phyloP scores from a whole-genome alignment of 2,888 invertebrate genomes.

The Caenorhabditis parvicauda region DNA sequence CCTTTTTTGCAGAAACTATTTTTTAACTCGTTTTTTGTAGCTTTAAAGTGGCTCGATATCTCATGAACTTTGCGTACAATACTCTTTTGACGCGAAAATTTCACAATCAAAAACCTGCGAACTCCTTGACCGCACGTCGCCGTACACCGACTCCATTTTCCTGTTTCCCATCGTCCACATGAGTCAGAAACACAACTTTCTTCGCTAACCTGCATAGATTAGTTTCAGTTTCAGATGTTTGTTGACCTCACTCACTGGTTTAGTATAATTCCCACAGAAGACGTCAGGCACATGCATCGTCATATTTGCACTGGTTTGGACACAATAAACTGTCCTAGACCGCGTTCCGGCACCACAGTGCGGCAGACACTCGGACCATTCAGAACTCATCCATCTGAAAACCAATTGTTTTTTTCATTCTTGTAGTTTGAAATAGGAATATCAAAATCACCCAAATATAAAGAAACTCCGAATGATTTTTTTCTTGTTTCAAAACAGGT shows the following conservation, averaged over 20 bases:
- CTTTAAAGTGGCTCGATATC: too few relatives aligned
- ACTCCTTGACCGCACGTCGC: conserved; percentile 47
- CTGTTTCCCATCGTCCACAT: conserved; percentile 42
- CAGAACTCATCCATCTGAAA: conserved; percentile 83
- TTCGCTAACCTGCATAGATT: conserved; percentile 17
- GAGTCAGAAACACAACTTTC: conserved; percentile 30
- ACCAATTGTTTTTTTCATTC: neutral
- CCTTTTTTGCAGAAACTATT: too few relatives aligned
- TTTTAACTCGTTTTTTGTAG: too few relatives aligned
- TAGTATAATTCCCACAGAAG: conserved; percentile 31
- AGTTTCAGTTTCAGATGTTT: neutral
- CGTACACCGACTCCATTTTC: conserved; percentile 40
- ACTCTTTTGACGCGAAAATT: too few relatives aligned
- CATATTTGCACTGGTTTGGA: conserved; percentile 33
- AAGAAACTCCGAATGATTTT: too few relatives aligned
- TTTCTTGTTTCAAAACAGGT: too few relatives aligned
- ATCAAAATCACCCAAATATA: too few relatives aligned
- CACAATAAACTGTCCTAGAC: conserved; percentile 83
- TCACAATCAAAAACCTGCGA: too few relatives aligned
- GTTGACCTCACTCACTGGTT: conserved; percentile 21
- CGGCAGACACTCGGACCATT: conserved; percentile 88
- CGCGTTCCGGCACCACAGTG: conserved; percentile 85
- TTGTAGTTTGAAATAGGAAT: neutral
- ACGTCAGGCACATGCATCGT: conserved; percentile 36
- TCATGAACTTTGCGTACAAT: too few relatives aligned